Evolutionary conservation across 2,113 vertebrate species (phyloP).

Genomic region (Chinchilla lanigera): DNA sequence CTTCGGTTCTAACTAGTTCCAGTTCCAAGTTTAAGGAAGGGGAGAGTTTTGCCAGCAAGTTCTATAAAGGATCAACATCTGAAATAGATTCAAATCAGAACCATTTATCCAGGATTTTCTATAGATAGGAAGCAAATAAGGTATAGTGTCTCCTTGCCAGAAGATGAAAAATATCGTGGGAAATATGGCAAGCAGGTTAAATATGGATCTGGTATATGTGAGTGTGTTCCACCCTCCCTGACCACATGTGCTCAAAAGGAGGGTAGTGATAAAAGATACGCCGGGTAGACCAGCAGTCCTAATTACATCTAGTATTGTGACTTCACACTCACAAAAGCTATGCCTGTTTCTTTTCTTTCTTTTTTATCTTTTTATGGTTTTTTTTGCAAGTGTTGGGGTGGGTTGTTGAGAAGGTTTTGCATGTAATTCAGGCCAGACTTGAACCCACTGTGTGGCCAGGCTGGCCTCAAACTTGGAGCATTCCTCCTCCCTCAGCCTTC

Average conservation of each 20-base stretch:
- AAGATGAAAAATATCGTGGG: slow-evolving; percentile 48
- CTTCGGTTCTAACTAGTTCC: slow-evolving; percentile 59
- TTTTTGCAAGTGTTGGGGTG: background rate
- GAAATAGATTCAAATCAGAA: slow-evolving; percentile 76
- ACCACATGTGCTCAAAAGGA: background rate
- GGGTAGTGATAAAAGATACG: background rate
- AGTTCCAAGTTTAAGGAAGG: slow-evolving; percentile 65
- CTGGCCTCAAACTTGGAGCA: background rate
- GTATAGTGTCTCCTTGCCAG: slow-evolving; percentile 60
- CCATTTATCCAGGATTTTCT: slow-evolving; percentile 55
- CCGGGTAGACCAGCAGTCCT: background rate
- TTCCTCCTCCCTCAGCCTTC: background rate
- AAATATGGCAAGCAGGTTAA: slow-evolving; percentile 51
- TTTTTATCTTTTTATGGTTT: background rate
- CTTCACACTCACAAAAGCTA: background rate
- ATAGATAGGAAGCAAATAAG: slow-evolving; percentile 66
- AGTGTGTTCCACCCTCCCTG: background rate
- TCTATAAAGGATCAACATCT: slow-evolving; percentile 73
- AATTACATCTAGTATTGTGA: background rate
- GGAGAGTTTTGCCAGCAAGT: slow-evolving; percentile 52
- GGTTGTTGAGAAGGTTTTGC: background rate
- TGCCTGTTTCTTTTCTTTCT: background rate
- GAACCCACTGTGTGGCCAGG: background rate
- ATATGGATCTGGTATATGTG: background rate
- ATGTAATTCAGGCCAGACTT: background rate